phyloP scores from a whole-genome alignment of 2,797 vertebrate genomes.

The Myotis vivesi region DNA sequence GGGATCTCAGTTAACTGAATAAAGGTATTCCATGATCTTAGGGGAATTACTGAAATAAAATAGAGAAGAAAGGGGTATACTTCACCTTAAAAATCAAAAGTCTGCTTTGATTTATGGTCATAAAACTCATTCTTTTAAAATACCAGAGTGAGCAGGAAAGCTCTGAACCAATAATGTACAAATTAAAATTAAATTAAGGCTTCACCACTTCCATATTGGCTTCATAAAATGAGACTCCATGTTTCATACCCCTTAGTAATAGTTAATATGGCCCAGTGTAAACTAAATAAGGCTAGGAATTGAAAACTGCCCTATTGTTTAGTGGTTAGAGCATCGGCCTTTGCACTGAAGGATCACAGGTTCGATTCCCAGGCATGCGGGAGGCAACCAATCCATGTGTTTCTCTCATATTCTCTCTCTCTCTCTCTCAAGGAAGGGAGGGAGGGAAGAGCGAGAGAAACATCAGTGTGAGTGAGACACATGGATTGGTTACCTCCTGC shows the following conservation, averaged over 20 bases:
- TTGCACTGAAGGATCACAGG: no score
- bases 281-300: not conserved
- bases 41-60: not conserved
- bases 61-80: not conserved
- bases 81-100: not conserved
- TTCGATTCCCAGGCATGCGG: no score
- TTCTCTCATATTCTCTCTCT: no score
- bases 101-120: not conserved
- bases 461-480: no score
- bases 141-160: not conserved
- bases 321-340: no score
- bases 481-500: no score
- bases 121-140: not conserved
- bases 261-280: not conserved
- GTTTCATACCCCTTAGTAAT: not conserved
- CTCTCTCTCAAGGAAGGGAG: no score
- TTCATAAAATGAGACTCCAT: not conserved
- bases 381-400: no score
- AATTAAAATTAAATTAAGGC: not conserved
- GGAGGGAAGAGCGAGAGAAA: no score
- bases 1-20: not conserved
- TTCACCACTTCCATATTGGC: not conserved
- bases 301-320: not conserved
- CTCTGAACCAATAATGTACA: not conserved
- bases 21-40: not conserved